These are phyloP conservation scores for Amaurobius ferox DNA, from an alignment of 2,888 invertebrate species.

Conservation along the genomic window DNA sequence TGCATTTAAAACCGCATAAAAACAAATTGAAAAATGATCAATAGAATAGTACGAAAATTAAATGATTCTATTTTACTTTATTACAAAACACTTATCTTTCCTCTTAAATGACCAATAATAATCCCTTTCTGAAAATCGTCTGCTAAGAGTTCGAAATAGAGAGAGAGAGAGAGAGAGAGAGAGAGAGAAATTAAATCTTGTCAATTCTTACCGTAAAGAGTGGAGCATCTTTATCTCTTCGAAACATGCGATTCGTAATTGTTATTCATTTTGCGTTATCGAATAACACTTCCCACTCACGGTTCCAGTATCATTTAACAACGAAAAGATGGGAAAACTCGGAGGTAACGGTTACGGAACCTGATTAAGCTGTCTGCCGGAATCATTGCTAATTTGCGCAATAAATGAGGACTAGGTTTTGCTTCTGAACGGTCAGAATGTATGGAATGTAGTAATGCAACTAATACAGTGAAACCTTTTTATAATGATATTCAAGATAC, in stretches of 20 bases:
- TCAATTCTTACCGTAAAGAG: background rate
- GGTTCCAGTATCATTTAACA: background rate
- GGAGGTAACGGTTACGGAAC: background rate
- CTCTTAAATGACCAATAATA: background rate
- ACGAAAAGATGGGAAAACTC: background rate
- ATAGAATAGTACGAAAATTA: too few relatives aligned
- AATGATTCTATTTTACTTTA: too few relatives aligned
- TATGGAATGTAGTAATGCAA: too few relatives aligned
- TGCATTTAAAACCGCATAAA: too few relatives aligned
- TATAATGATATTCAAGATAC: too few relatives aligned
- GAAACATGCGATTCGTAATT: background rate
- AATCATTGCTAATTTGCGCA: background rate
- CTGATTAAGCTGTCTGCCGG: conserved; percentile 8
- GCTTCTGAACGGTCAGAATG: too few relatives aligned
- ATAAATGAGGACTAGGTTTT: too few relatives aligned
- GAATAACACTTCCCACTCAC: background rate
- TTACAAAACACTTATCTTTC: background rate
- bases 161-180: background rate
- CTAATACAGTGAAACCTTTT: too few relatives aligned
- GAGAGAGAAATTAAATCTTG: background rate
- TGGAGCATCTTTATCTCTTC: background rate
- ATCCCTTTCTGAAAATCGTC: background rate
- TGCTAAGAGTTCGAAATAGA: too few relatives aligned
- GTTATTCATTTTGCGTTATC: conserved; percentile 13
- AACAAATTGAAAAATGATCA: too few relatives aligned